These are phyloP conservation scores for Piprites chloris DNA, from an alignment of 2,113 vertebrate genomes.

Conservation along the genomic window DNA sequence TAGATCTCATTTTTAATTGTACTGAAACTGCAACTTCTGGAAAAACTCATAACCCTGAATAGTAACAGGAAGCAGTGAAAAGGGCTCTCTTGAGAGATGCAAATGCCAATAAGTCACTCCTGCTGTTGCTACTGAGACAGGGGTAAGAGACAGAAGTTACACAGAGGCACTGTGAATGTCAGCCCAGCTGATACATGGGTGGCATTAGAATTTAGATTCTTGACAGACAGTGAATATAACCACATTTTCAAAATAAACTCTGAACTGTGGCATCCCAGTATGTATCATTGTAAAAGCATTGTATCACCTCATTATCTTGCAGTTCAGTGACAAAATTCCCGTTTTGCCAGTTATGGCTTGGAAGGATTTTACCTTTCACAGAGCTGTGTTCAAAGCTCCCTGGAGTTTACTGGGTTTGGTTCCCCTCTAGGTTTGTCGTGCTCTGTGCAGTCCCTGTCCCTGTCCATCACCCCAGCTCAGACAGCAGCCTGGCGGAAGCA, in stretches of 20 bases:
- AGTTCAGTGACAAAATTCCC: neutral
- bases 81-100: neutral
- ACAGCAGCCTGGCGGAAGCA: constrained; percentile 89
- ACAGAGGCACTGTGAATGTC: neutral
- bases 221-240: neutral
- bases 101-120: neutral
- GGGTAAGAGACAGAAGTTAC: neutral
- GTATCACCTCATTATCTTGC: neutral
- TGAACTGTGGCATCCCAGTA: neutral
- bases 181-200: neutral
- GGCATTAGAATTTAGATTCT: neutral
- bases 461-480: constrained; percentile 87
- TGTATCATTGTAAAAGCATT: neutral
- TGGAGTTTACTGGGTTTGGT: neutral
- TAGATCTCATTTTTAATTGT: neutral
- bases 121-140: neutral
- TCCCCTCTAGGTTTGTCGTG: constrained; percentile 76
- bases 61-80: neutral
- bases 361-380: neutral
- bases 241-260: neutral
- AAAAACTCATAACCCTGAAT: neutral
- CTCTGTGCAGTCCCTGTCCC: constrained; percentile 81
- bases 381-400: neutral
- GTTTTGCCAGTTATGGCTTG: neutral
- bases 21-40: neutral